Percentiles rank a stretch among this genome's conserved stretches.
Conservation (phyloP, 2,888 invertebrate genomes). For the Leistus spinibarbis region DNA sequence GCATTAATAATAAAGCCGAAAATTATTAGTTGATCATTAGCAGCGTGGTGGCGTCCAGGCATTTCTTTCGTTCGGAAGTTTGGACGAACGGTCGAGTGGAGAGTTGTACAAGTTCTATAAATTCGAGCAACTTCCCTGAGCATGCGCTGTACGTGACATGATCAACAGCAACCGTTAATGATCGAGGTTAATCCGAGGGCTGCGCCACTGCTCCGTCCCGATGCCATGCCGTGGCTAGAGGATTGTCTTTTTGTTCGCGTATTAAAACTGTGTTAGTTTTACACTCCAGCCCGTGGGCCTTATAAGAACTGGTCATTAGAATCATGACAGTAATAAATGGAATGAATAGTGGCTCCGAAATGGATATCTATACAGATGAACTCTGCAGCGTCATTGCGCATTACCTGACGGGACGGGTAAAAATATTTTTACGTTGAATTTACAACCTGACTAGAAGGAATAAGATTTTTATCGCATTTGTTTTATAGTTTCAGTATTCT, state of each 20-base stretch:
- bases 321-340: slow-evolving; percentile 35
- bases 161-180: background rate
- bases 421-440: background rate
- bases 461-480: background rate
- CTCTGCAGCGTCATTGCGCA: background rate
- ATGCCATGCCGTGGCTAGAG: background rate
- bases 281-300: background rate
- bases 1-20: background rate
- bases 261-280: background rate
- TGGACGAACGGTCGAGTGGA: background rate
- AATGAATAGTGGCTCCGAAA: background rate
- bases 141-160: background rate
- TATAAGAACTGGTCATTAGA: slow-evolving; percentile 28
- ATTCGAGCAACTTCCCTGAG: background rate
- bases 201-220: background rate
- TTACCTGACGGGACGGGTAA: background rate
- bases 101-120: background rate
- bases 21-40: background rate
- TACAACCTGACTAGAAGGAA: background rate
- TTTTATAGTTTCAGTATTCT: background rate
- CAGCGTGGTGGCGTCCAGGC: background rate
- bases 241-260: background rate
- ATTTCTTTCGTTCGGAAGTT: background rate
- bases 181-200: background rate
- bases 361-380: background rate